phyloP scores from a whole-genome alignment of 2,888 invertebrate species.

The Pterostichus niger region DNA sequence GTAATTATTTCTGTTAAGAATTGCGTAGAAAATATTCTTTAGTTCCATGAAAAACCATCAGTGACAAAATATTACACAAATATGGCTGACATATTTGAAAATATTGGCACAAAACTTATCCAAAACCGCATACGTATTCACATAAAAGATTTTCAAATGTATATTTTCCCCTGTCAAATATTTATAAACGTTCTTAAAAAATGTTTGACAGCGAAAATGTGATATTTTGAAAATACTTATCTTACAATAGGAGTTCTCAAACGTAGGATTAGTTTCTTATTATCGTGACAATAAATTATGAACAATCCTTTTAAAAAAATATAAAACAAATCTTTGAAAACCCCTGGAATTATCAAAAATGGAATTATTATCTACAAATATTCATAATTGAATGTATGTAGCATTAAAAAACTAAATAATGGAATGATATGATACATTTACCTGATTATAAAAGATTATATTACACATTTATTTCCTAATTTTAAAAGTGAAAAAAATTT shows the following conservation, averaged over 20 bases:
- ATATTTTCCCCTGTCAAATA: background rate
- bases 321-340: background rate
- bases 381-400: background rate
- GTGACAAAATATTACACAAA: constrained; percentile 22
- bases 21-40: background rate
- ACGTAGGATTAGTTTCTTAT: background rate
- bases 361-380: constrained; percentile 7
- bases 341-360: constrained; percentile 8
- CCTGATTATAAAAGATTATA: constrained; percentile 30
- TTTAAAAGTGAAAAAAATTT: constrained; percentile 22
- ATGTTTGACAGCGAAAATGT: no score
- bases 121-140: background rate
- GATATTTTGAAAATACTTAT: no score
- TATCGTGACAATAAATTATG: background rate
- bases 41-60: background rate
- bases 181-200: background rate
- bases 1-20: background rate
- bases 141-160: constrained; percentile 1
- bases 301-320: background rate
- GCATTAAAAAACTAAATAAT: constrained; percentile 10
- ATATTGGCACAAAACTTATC: constrained; percentile 37
- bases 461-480: constrained; percentile 32
- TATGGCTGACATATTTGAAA: constrained; percentile 32
- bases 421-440: constrained; percentile 49
- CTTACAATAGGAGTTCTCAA: background rate